phyloP scores from a whole-genome alignment of 2,797 vertebrate species.

The Numenius phaeopus region DNA sequence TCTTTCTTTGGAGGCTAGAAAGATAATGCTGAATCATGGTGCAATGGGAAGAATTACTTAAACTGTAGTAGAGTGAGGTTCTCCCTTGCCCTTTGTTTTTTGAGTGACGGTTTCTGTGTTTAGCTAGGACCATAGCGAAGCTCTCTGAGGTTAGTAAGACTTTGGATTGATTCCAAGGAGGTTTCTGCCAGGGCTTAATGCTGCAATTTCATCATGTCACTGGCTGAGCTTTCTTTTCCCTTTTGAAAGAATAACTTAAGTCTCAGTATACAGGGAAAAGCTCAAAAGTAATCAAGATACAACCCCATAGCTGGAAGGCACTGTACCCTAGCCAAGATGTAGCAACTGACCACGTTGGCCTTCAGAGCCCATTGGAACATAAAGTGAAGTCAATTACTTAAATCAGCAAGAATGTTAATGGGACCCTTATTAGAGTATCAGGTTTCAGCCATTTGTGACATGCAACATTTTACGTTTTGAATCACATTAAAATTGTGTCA shows the following conservation, averaged over 20 bases:
- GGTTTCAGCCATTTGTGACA: background rate
- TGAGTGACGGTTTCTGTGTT: background rate
- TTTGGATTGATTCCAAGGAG: background rate
- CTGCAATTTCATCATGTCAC: background rate
- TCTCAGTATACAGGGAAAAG: background rate
- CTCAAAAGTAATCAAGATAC: background rate
- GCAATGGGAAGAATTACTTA: background rate
- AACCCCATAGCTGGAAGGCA: background rate
- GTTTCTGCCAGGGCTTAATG: background rate
- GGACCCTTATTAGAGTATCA: background rate
- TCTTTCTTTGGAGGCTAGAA: background rate
- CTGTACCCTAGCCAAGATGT: background rate
- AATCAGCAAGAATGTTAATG: constrained; percentile 9
- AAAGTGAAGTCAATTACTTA: constrained; percentile 24
- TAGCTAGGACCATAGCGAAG: background rate
- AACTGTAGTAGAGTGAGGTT: background rate
- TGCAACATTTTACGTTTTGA: background rate
- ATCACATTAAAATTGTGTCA: background rate
- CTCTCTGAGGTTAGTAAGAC: background rate
- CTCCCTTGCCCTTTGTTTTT: fast-evolving
- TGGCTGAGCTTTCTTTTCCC: background rate
- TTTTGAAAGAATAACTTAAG: background rate
- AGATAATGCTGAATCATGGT: background rate
- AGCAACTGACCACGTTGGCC: background rate
- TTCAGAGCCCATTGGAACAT: background rate